Percentiles rank a stretch among this genome's conserved stretches.
phyloP scores from a whole-genome alignment of 2,797 vertebrate genomes.

The Smutsia temminckii region DNA sequence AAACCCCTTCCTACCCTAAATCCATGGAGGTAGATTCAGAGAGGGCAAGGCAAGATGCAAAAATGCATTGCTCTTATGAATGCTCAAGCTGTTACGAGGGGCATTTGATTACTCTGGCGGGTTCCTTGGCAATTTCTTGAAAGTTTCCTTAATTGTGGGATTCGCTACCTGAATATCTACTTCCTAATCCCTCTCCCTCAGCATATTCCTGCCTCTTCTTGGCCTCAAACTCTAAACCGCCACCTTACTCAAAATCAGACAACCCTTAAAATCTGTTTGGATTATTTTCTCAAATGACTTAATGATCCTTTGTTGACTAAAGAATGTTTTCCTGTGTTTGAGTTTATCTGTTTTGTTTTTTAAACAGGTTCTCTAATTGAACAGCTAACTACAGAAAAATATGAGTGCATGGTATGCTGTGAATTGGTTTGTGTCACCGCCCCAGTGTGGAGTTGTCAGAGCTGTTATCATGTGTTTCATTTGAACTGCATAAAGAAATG shows the following conservation, averaged over 20 bases:
- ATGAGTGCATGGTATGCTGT: slow-evolving; percentile 99
- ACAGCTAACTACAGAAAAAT: slow-evolving; percentile 97
- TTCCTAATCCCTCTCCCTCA: not conserved
- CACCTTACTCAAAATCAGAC: not conserved
- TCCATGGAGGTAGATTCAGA: not conserved
- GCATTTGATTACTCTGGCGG: not conserved
- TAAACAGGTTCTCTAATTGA: slow-evolving; percentile 94
- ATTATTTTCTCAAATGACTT: not conserved
- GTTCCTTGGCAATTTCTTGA: not conserved
- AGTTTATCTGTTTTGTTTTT: slow-evolving; percentile 46
- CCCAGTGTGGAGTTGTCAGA: slow-evolving; percentile 97
- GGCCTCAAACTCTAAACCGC: not conserved
- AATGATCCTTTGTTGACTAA: not conserved
- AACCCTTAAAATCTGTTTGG: not conserved
- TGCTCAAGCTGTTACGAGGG: not conserved
- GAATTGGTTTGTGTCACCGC: slow-evolving; percentile 93
- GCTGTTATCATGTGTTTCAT: slow-evolving; percentile 98
- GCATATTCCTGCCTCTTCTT: not conserved
- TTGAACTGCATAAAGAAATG: slow-evolving; percentile 99
- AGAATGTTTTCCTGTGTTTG: slow-evolving; percentile 16
- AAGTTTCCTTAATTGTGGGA: not conserved
- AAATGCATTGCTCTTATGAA: not conserved
- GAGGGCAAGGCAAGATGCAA: not conserved
- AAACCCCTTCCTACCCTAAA: not conserved
- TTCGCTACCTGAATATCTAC: not conserved